Base-by-base conservation (phyloP, 2,888 invertebrate species). In the Drosophila barbarae region DNA sequence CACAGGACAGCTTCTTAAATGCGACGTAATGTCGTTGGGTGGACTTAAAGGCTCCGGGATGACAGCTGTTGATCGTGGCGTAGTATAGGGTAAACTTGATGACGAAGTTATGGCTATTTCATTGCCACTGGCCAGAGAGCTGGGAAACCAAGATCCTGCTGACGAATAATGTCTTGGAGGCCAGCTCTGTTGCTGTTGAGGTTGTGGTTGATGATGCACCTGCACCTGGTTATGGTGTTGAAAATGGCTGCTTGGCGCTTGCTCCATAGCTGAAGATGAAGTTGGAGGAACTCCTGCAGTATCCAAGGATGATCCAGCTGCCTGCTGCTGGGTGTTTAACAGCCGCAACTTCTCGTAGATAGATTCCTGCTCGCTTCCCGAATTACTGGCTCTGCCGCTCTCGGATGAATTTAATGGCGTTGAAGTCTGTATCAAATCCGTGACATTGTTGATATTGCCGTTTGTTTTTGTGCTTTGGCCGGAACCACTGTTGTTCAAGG, bases 301-400 rank as follows among this genome's bases (percentile, higher is more conserved):
- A 5, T 78, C 80, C 44, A 79, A 7, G 12, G 46, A 13, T 2
- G 72, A 21, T 50, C 69, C 42, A 0, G 66, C 23, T 6, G 60
- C 49, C 12, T 84, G 84, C 28, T 77, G 82, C 30, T 77, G 82
- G 0, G 84, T 84, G 57, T 88, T 89, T 15, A 89, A 66, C 36
- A 88, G 69, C 39, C 87, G 86, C 12, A 89, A 72, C 72, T 89
- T 89, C 63, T 89, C 89, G 64, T 89, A 89, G n/a, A 88, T 78
- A 1, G 73, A 69, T 42, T 79, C 79, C 51, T 79, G 79, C 8
- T 86, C 85, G 42, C 77, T 79, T 6, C 84, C 84, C 1, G 84
- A 86, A 10, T 76, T 83, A 41, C 73, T 85, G 8, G 82, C 87
- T 9, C 82, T 78, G 1, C 78, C 79, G 53, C 86, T 88, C 34